These are phyloP conservation scores for Cynocephalus volans DNA, from an alignment of 2,113 vertebrate genomes.

Conservation along the genomic window DNA sequence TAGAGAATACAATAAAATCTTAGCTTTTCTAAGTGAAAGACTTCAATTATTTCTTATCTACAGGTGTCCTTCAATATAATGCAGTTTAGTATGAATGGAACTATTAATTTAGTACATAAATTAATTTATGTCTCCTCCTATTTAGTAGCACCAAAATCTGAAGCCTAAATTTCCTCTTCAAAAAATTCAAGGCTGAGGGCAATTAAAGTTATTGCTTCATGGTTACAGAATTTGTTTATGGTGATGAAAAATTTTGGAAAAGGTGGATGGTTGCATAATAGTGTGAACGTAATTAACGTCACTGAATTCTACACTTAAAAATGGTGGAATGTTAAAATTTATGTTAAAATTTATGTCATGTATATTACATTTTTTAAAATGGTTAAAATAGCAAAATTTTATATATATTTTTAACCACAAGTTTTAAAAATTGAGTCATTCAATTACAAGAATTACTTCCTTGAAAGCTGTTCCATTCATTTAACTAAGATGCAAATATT, in stretches of 20 bases:
- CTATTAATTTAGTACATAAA: slow-evolving; percentile 35
- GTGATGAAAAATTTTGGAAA: slow-evolving; percentile 62
- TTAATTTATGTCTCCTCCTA: background rate
- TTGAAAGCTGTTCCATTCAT: slow-evolving; percentile 3
- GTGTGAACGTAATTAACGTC: slow-evolving; percentile 28
- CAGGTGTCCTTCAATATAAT: background rate
- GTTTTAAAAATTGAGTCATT: slow-evolving; percentile 51
- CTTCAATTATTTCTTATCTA: background rate
- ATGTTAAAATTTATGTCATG: no score
- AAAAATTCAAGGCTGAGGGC: slow-evolving; percentile 36
- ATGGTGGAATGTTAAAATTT: slow-evolving; percentile 20
- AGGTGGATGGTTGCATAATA: slow-evolving; percentile 8
- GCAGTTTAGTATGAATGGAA: background rate
- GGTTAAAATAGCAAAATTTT: background rate
- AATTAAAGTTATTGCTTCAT: slow-evolving; percentile 20
- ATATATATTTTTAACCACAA: slow-evolving; percentile 2
- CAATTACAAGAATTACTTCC: slow-evolving; percentile 7
- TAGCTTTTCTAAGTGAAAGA: slow-evolving; percentile 39
- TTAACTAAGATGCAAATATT: slow-evolving; percentile 52
- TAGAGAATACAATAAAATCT: background rate
- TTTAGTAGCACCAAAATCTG: slow-evolving; percentile 37
- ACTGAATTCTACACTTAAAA: slow-evolving; percentile 5
- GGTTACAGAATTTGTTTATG: slow-evolving; percentile 54
- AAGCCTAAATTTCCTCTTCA: slow-evolving; percentile 36
- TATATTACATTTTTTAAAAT: background rate